Conservation (phyloP, 2,113 vertebrate genomes). For the Zootoca vivipara region DNA sequence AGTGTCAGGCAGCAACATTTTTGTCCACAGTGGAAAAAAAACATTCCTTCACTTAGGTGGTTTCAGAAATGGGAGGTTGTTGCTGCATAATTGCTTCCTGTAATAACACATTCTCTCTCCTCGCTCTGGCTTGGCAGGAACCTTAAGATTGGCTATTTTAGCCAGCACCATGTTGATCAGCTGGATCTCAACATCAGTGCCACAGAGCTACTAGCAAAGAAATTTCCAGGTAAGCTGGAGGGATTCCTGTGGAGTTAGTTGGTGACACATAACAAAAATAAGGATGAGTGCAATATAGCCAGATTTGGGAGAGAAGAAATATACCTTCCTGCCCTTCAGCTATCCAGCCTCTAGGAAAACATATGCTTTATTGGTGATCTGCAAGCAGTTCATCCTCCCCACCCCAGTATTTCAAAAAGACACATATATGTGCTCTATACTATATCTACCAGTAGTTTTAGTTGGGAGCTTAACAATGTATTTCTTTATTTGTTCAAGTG, state of each 20-base stretch:
- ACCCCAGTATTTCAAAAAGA: background rate
- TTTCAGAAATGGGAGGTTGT: background rate
- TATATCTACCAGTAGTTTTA: background rate
- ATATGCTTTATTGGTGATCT: background rate
- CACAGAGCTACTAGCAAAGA: constrained; percentile 91
- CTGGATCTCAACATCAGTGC: constrained; percentile 94
- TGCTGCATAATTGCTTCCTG: background rate
- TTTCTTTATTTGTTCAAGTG: background rate
- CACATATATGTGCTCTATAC: background rate
- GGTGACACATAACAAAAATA: background rate
- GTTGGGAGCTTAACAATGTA: background rate
- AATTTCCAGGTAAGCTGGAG: constrained; percentile 86
- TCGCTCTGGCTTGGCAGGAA: constrained; percentile 78
- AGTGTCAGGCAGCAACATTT: background rate
- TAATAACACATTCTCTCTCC: fast-evolving
- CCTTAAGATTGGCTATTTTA: constrained; percentile 97
- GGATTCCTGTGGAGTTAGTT: background rate
- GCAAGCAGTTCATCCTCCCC: background rate
- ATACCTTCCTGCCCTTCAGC: background rate
- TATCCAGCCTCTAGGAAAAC: background rate
- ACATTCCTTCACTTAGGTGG: background rate
- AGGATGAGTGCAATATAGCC: background rate
- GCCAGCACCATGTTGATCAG: constrained; percentile 97
- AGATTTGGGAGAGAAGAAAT: too few relatives aligned
- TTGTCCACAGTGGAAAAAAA: background rate